Evolutionary conservation across 2,113 vertebrate genomes (phyloP).

Genomic region (Chamaetylas fuelleborni): DNA sequence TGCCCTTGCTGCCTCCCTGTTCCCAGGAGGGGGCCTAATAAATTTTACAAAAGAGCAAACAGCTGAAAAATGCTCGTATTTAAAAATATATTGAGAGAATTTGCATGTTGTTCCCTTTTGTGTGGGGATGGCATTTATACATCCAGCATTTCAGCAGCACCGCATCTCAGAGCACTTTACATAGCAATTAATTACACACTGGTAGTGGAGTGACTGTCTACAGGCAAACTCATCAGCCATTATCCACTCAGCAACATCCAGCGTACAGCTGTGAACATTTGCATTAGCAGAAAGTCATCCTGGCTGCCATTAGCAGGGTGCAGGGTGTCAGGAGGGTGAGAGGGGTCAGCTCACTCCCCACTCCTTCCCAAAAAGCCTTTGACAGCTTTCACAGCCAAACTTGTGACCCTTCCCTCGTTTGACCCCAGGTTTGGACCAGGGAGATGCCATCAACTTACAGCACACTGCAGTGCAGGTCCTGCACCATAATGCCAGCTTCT

Average conservation of each 20-base stretch:
- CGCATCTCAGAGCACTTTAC: slow-evolving; percentile 55
- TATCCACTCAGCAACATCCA: slow-evolving; percentile 63
- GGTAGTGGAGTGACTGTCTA: slow-evolving; percentile 60
- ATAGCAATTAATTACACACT: slow-evolving; percentile 69
- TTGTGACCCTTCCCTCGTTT: background rate
- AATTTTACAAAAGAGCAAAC: slow-evolving; percentile 68
- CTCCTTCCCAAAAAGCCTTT: background rate
- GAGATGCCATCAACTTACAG: background rate
- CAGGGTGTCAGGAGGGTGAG: background rate
- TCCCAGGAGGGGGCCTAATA: slow-evolving; percentile 55
- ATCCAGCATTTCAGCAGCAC: background rate
- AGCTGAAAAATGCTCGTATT: slow-evolving; percentile 64
- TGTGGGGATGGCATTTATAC: slow-evolving; percentile 58
- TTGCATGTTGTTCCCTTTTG: slow-evolving; percentile 62
- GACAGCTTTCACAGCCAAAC: background rate
- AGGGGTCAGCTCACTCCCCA: background rate
- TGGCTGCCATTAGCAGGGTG: slow-evolving; percentile 12
- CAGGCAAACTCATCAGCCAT: slow-evolving; percentile 58
- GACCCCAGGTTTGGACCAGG: background rate
- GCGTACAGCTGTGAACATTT: slow-evolving; percentile 48
- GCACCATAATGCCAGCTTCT: background rate
- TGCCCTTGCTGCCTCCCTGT: slow-evolving; percentile 14
- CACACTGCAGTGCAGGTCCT: background rate
- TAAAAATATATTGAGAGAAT: slow-evolving; percentile 67
- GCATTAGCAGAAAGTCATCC: slow-evolving; percentile 32